Evolutionary conservation across 2,113 vertebrate genomes (phyloP), one percentile per base, ranked within the genome.

Genomic region (Caranx ignobilis): DNA sequence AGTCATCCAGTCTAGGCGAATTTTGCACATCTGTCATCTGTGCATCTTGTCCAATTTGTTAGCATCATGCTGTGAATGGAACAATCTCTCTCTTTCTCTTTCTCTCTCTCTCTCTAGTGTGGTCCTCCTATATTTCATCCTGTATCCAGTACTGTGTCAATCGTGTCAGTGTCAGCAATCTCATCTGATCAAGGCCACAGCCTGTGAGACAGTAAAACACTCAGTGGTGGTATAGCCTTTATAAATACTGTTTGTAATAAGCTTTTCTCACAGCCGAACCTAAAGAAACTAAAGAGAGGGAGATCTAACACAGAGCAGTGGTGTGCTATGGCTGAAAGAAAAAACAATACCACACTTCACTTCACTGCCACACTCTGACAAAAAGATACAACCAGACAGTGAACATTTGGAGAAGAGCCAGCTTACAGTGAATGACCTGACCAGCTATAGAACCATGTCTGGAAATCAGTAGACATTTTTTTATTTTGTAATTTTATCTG

Each of bases 11-110:
- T 72, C 47, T 78, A 39, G 39, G 63, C 16, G 68, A 76, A 83
- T 88, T 90, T 79, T 89, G 79, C 85, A 91, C 89, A 93, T 92
- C 90, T 93, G 92, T 85, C 82, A 77, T 78, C 37, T 69, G 57
- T 68, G 43, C 67, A 72, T 80, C 75, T 86, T 82, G 55, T 81
- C 54, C 83, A 52, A 19, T 74, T 54, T 88, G 77, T 81, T 72
- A 41, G 45, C 52, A 43, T 35, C 61, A 31, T 69, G 75, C 37
- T 9, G 59, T 16, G 26, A 7, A 16, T 69, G 0, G 11, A 56
- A 47, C n/a, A 7, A 21, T 26, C 45, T 60, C 45, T 61, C 56
- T 11, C 41, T 55, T 61, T 68, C 18, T 64, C n/a, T n/a, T n/a
- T 31, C 13, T 43, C 37, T 11, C 35, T 60, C 13, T 54, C 52